These are phyloP conservation scores for Rhagoletis pomonella DNA, from an alignment of 1,140 invertebrate genomes.

Conservation along the genomic window DNA sequence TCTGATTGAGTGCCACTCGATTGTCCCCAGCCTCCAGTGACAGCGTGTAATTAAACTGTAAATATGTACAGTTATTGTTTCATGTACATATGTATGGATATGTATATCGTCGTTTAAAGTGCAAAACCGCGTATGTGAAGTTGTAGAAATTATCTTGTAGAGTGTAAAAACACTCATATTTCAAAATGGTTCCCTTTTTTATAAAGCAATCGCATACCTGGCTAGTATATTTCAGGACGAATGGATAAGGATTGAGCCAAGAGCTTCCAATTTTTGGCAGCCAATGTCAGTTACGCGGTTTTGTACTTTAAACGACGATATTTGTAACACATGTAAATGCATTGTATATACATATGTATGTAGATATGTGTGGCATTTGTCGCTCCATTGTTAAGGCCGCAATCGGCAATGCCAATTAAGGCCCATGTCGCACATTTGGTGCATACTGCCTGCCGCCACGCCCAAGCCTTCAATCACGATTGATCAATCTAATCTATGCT, in stretches of 20 bases:
- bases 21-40: not conserved
- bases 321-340: no score
- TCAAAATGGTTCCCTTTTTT: no score
- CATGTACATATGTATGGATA: not conserved
- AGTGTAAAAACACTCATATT: no score
- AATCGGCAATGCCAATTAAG: not conserved
- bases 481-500: constrained; percentile 15
- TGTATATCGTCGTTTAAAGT: no score
- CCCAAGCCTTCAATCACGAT: not conserved
- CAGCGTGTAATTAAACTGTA: constrained; percentile 2
- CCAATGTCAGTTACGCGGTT: no score
- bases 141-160: no score
- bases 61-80: constrained; percentile 5
- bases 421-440: not conserved
- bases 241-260: no score
- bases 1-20: not conserved
- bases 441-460: not conserved
- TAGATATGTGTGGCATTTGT: not conserved
- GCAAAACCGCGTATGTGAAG: no score
- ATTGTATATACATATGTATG: not conserved
- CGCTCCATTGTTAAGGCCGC: constrained; percentile 1
- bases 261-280: no score
- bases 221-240: no score
- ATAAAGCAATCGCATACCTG: no score
- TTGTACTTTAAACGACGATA: no score